Percentiles rank a stretch among this genome's conserved stretches.
phyloP scores from a whole-genome alignment of 2,113 vertebrate species.

The Channa maculata region DNA sequence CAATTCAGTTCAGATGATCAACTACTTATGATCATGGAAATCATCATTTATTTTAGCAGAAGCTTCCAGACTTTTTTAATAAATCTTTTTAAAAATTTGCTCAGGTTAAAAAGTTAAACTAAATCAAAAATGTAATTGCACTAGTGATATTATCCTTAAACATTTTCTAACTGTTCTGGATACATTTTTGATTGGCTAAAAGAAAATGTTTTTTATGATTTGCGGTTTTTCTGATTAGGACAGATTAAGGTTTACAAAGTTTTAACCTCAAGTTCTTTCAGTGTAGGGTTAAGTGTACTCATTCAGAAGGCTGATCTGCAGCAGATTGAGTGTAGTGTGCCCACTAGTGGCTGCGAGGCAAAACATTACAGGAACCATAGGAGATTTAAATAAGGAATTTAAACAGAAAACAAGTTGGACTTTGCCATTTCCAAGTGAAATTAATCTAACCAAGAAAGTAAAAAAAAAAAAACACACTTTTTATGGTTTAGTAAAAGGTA shows the following conservation, averaged over 20 bases:
- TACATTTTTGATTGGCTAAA: neutral
- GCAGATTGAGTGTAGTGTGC: constrained; percentile 49
- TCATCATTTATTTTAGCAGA: neutral
- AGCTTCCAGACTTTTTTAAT: neutral
- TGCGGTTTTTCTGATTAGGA: neutral
- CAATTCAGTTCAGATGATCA: neutral
- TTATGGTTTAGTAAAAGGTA: too few relatives aligned
- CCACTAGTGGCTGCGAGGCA: constrained; percentile 73
- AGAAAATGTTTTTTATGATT: too few relatives aligned
- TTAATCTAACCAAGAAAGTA: neutral
- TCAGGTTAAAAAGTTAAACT: too few relatives aligned
- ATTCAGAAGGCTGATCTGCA: neutral
- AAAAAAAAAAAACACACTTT: neutral
- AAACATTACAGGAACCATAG: neutral
- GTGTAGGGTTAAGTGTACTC: constrained; percentile 17
- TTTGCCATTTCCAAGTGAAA: neutral
- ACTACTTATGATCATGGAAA: neutral
- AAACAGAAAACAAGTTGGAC: neutral
- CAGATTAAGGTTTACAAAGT: neutral
- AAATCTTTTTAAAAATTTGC: too few relatives aligned
- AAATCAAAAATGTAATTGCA: neutral
- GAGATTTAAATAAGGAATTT: neutral
- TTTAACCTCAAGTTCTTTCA: neutral
- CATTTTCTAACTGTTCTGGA: neutral
- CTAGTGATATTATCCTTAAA: neutral